Evolutionary conservation across 2,113 vertebrate species (phyloP), one percentile per base, ranked within the genome.

Genomic region (Takifugu flavidus): DNA sequence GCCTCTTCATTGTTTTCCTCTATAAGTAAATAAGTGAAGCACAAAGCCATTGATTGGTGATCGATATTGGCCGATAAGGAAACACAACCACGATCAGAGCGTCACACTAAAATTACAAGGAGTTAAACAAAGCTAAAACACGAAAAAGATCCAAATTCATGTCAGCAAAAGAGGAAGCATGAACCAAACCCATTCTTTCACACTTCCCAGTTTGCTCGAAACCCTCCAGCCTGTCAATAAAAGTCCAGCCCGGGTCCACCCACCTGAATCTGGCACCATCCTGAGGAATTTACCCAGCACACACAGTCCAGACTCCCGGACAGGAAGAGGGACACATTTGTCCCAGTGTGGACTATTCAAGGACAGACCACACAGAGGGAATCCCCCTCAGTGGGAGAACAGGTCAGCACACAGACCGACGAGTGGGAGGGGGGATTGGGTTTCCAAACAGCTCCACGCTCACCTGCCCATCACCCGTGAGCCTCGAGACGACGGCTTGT

Each of bases 231-330:
- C 20, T 20, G 20, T 20, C 20, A 20, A 20, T 20, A 7, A 27
- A 25, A 54, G 57, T 26, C 31, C 58, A 45, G 50, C 47, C 53
- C 75, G 73, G 67, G 11, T 72, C 69, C 75, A 81, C 25, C 10
- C 26, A 49, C 50, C 29, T 53, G 65, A 77, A 83, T 67, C 45
- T 72, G 49, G 73, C 77, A 70, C 55, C 26, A 39, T 45, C 34
- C 20, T 78, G 81, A 77, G 75, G 60, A 82, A 85, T 82, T 78
- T 58, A 71, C 58, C 67, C 53, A 31, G 60, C 43, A 34, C 8
- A 6, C 15, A 7, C 14, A 49, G 14, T 20, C 14, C 6, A 49
- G 46, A 49, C 34, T 10, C 34, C 34, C 34, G 4, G 1, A 46
- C 3, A n/a, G 20, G 6, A 13, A 75, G 61, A 68, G 13, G 54